A percentile compares a stretch with the other conserved stretches of the same genome.
Evolutionary conservation across 2,797 vertebrate genomes (phyloP).

Genomic region (Morus bassanus): DNA sequence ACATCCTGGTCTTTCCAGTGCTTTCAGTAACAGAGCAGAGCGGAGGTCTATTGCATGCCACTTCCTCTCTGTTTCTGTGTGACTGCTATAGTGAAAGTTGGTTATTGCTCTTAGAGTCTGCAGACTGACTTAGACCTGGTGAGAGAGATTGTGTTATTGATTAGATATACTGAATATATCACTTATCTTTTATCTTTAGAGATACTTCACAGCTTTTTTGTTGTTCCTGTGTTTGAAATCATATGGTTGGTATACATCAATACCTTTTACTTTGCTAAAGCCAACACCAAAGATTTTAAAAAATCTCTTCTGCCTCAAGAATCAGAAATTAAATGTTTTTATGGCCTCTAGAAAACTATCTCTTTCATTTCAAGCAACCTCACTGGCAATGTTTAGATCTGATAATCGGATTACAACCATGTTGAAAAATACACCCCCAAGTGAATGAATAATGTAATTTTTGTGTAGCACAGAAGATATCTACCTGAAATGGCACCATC

Average conservation of each 20-base stretch:
- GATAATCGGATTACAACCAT: constrained; percentile 11
- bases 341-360: neutral
- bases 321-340: constrained; percentile 36
- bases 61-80: neutral
- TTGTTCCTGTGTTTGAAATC: constrained; percentile 29
- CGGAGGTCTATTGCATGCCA: rapidly evolving
- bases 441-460: neutral
- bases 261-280: constrained; percentile 24
- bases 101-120: neutral
- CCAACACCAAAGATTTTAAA: neutral
- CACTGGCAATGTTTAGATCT: constrained; percentile 22
- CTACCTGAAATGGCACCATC: neutral
- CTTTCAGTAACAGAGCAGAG: neutral
- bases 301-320: constrained; percentile 26
- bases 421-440: neutral
- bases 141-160: constrained; percentile 21
- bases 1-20: neutral
- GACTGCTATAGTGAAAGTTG: neutral
- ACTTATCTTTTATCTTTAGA: constrained; percentile 39
- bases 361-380: constrained; percentile 40
- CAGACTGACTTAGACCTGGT: neutral
- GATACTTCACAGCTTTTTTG: constrained; percentile 14
- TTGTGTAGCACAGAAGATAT: neutral
- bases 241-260: neutral
- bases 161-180: neutral